Percentiles rank a stretch among this genome's conserved stretches.
phyloP scores from a whole-genome alignment of 2,888 invertebrate species.

The Fabriciana adippe region DNA sequence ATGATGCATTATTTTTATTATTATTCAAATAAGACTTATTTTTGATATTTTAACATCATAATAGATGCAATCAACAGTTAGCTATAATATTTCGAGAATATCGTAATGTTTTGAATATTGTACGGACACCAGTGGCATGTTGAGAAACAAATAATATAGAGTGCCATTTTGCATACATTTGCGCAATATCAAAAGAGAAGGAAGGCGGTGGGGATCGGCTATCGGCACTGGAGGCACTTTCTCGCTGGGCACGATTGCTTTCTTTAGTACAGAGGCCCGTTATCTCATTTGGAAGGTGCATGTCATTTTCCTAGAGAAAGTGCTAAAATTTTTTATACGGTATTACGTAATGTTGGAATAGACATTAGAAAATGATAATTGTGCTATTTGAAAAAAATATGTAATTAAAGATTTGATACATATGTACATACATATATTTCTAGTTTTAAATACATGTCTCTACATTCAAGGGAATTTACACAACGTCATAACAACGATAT shows the following conservation, averaged over 20 bases:
- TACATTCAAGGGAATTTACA: too few species aligned
- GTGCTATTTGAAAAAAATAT: not conserved
- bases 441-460: too few species aligned
- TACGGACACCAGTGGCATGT: conserved; percentile 15
- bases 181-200: conserved; percentile 75
- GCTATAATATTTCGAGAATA: not conserved
- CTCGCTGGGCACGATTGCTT: conserved; percentile 77
- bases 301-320: conserved; percentile 69
- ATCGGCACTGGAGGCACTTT: conserved; percentile 65
- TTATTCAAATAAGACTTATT: not conserved
- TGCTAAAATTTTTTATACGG: conserved; percentile 65
- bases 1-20: not conserved
- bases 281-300: conserved; percentile 80
- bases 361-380: not conserved
- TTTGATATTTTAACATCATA: not conserved
- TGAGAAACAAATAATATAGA: conserved; percentile 29
- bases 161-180: conserved; percentile 61
- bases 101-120: conserved; percentile 17
- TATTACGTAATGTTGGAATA: conserved; percentile 60
- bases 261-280: conserved; percentile 73
- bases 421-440: too few species aligned
- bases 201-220: conserved; percentile 49
- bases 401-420: too few species aligned
- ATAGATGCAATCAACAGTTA: not conserved
- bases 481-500: too few species aligned